These are phyloP conservation scores for Malacosoma neustria DNA, from an alignment of 2,888 invertebrate species.

Conservation along the genomic window DNA sequence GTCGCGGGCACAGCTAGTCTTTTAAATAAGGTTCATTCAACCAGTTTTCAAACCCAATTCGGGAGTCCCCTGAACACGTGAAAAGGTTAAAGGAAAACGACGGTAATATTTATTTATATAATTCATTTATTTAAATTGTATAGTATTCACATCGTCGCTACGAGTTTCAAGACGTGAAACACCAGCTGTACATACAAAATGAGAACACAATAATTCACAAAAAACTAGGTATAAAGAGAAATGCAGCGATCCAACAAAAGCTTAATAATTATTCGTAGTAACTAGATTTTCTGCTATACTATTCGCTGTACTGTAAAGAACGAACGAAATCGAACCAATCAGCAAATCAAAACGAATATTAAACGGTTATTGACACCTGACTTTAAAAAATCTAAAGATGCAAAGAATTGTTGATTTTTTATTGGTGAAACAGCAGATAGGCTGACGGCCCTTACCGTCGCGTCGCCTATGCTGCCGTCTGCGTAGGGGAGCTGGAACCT, in stretches of 20 bases:
- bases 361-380: too few relatives aligned
- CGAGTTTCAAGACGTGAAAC: conserved; percentile 60
- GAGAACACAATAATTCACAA: conserved; percentile 67
- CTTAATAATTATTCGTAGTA: conserved; percentile 24
- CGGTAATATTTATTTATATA: conserved; percentile 52
- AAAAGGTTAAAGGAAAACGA: conserved; percentile 22
- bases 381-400: too few relatives aligned
- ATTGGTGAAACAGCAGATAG: too few relatives aligned
- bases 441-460: too few relatives aligned
- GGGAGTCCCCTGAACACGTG: too few relatives aligned
- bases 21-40: too few relatives aligned
- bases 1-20: too few relatives aligned
- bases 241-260: conserved; percentile 64
- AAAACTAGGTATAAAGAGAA: conserved; percentile 61
- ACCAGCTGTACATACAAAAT: conserved; percentile 66
- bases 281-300: conserved; percentile 38
- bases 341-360: too few relatives aligned
- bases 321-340: neutral
- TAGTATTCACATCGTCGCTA: conserved; percentile 72
- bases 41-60: too few relatives aligned
- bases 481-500: too few relatives aligned
- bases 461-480: too few relatives aligned
- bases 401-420: too few relatives aligned
- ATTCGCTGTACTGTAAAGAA: conserved; percentile 10
- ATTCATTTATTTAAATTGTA: conserved; percentile 74